Percentiles rank a stretch among this genome's conserved stretches.
Evolutionary conservation across 2,797 vertebrate genomes (phyloP).

Genomic region (Carapus acus): DNA sequence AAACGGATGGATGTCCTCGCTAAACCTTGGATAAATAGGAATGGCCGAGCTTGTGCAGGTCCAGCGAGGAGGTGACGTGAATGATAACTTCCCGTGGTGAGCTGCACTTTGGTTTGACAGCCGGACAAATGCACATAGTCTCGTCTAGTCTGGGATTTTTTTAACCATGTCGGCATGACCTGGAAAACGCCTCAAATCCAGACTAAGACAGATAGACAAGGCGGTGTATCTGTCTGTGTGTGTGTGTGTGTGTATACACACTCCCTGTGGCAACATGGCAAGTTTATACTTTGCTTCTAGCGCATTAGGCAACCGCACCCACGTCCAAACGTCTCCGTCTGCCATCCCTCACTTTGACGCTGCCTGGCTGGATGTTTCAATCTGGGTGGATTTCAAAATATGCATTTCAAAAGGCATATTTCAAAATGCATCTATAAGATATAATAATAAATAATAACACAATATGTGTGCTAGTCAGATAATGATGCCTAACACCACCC

Average conservation of each 20-base stretch:
- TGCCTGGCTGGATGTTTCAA: slow-evolving; percentile 23
- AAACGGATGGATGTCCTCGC: slow-evolving; percentile 3
- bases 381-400: slow-evolving; percentile 2
- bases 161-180: slow-evolving; percentile 21
- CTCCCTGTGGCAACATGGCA: slow-evolving; percentile 20
- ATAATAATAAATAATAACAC: too few species aligned
- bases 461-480: too few species aligned
- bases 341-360: slow-evolving; percentile 42
- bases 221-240: too few species aligned
- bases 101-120: slow-evolving; percentile 3
- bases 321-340: slow-evolving; percentile 33
- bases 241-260: slow-evolving; percentile 13
- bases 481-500: too few species aligned
- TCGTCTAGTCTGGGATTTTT: too few species aligned
- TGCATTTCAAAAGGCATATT: too few species aligned
- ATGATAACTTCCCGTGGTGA: background rate
- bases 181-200: slow-evolving; percentile 25
- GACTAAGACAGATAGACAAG: slow-evolving; percentile 14
- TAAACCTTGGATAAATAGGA: slow-evolving; percentile 15
- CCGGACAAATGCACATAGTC: slow-evolving; percentile 1
- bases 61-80: background rate
- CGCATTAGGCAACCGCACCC: slow-evolving; percentile 22
- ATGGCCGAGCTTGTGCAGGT: background rate
- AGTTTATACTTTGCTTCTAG: slow-evolving; percentile 31
- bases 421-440: too few species aligned